Evolutionary conservation across 2,888 invertebrate genomes (phyloP).

Genomic region (Eristalis arbustorum): DNA sequence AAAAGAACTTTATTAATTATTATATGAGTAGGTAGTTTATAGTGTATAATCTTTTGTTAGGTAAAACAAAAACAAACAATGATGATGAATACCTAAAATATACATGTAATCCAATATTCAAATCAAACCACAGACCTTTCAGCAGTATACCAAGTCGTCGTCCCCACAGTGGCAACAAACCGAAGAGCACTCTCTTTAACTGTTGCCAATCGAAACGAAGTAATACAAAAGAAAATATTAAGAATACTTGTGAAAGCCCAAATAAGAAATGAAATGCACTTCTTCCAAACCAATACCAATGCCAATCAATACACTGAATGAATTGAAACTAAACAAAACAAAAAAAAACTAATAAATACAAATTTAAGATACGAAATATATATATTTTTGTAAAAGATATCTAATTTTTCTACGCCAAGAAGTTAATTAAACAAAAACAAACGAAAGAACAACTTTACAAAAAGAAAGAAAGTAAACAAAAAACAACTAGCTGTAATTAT

Average conservation of each 20-base stretch:
- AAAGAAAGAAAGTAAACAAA: constrained; percentile 19
- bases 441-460: neutral
- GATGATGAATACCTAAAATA: constrained; percentile 22
- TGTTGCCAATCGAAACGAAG: neutral
- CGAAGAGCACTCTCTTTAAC: neutral
- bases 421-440: constrained; percentile 2
- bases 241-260: constrained; percentile 27
- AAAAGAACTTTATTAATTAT: constrained; percentile 29
- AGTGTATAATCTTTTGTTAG: constrained; percentile 25
- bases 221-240: too few relatives aligned
- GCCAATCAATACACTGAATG: constrained; percentile 58
- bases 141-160: constrained; percentile 10
- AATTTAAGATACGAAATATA: constrained; percentile 16
- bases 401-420: constrained; percentile 58
- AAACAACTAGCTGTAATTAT: constrained; percentile 52
- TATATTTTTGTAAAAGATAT: constrained; percentile 40
- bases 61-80: constrained; percentile 9
- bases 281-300: constrained; percentile 68
- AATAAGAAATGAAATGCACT: constrained; percentile 40
- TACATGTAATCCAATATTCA: constrained; percentile 35
- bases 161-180: neutral
- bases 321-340: constrained; percentile 39
- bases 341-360: constrained; percentile 8
- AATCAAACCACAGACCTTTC: constrained; percentile 21
- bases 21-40: constrained; percentile 30